These are phyloP conservation scores for Meriones unguiculatus DNA, from an alignment of 2,113 vertebrate species.

Conservation along the genomic window DNA sequence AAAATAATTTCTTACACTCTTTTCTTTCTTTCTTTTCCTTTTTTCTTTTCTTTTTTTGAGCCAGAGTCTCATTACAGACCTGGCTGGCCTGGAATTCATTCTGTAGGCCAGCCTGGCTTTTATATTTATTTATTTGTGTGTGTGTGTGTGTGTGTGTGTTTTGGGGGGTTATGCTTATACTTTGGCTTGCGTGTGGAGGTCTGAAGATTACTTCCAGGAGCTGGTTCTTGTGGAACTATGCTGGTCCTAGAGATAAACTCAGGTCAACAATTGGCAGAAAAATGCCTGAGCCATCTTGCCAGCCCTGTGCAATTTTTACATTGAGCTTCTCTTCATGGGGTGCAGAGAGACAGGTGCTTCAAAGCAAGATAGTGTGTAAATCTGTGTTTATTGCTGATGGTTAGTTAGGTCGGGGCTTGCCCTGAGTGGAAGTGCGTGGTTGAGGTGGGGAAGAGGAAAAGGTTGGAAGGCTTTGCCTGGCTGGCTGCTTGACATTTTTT, in stretches of 20 bases:
- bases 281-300: too few species aligned
- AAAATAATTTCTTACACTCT: background rate
- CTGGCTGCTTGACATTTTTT: background rate
- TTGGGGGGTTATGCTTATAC: too few species aligned
- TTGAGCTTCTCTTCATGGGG: background rate
- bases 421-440: background rate
- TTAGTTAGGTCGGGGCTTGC: background rate
- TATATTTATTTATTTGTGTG: background rate
- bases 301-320: background rate
- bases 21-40: background rate
- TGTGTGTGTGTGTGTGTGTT: background rate
- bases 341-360: background rate
- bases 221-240: background rate
- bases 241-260: background rate
- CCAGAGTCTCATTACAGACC: too few species aligned
- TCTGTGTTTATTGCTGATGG: background rate
- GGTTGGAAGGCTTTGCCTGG: background rate
- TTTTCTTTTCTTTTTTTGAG: too few species aligned
- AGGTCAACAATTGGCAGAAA: background rate
- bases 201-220: background rate
- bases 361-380: conserved; percentile 12
- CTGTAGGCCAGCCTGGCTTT: too few species aligned
- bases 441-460: background rate
- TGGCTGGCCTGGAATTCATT: too few species aligned
- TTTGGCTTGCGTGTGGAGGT: background rate